phyloP scores from a whole-genome alignment of 1,140 invertebrate species.

The Meloidogyne hapla region DNA sequence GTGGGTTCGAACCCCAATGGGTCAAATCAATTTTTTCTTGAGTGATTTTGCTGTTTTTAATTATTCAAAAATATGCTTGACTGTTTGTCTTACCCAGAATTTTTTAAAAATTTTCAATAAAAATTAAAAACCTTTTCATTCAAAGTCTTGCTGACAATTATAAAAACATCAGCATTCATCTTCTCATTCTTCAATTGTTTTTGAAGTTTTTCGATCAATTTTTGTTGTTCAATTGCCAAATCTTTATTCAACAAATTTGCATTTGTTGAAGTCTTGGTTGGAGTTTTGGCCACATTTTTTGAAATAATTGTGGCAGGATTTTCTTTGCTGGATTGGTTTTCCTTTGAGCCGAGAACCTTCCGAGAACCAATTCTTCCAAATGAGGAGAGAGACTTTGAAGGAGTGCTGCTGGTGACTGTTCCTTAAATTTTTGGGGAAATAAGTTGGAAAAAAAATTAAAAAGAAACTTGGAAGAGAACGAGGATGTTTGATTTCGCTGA shows the following conservation, averaged over 20 bases:
- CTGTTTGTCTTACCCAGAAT: no score
- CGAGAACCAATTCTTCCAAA: not conserved
- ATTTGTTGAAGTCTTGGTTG: not conserved
- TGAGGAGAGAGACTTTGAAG: not conserved
- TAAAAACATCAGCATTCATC: not conserved
- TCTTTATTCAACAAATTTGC: conserved; percentile 6
- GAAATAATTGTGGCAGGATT: not conserved
- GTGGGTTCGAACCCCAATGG: no score
- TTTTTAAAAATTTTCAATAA: not conserved
- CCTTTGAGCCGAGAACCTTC: conserved; percentile 16
- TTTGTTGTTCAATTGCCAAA: not conserved
- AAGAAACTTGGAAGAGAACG: not conserved
- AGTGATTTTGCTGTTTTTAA: no score
- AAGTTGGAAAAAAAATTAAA: not conserved
- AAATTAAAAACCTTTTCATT: not conserved
- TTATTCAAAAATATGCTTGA: no score
- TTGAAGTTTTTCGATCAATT: not conserved
- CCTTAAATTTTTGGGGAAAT: no score
- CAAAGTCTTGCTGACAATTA: not conserved
- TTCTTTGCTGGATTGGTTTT: not conserved
- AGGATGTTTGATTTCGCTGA: not conserved
- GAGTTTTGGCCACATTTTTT: not conserved
- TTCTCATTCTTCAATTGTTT: not conserved
- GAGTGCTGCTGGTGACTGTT: not conserved
- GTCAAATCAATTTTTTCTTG: no score